phyloP scores from a whole-genome alignment of 1,140 invertebrate genomes.

The Drosophila sproati region DNA sequence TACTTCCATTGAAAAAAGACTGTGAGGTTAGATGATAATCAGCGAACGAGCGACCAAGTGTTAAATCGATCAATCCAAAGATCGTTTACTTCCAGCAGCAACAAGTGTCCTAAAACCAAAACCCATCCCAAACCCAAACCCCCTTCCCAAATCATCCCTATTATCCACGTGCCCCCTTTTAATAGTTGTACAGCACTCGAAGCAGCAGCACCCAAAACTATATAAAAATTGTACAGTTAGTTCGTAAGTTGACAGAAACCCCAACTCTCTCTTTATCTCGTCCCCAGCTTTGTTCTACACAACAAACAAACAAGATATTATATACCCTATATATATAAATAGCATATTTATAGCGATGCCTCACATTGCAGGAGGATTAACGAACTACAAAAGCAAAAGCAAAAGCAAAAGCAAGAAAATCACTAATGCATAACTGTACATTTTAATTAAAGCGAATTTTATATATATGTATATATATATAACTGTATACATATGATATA shows the following conservation, averaged over 20 bases:
- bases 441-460: constrained; percentile 52
- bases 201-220: neutral
- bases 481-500: constrained; percentile 4
- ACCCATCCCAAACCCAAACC: neutral
- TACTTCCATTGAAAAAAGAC: constrained; percentile 90
- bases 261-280: constrained; percentile 17
- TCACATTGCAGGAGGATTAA: constrained; percentile 22
- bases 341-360: constrained; percentile 28
- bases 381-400: constrained; percentile 18
- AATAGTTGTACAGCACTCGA: neutral
- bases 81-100: constrained; percentile 46
- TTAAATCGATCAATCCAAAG: constrained; percentile 17
- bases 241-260: constrained; percentile 38
- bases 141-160: neutral
- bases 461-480: constrained; percentile 21
- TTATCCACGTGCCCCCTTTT: neutral
- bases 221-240: constrained; percentile 69
- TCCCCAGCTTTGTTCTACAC: constrained; percentile 55
- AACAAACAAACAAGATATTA: constrained; percentile 61
- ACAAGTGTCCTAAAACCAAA: constrained; percentile 38
- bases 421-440: constrained; percentile 45
- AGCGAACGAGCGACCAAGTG: constrained; percentile 33
- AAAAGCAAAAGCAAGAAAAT: constrained; percentile 15
- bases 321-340: constrained; percentile 34
- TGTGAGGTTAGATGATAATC: constrained; percentile 94